Evolutionary conservation across 2,113 vertebrate genomes (phyloP), one percentile per base, ranked within the genome.

Genomic region (Urocolius indicus): DNA sequence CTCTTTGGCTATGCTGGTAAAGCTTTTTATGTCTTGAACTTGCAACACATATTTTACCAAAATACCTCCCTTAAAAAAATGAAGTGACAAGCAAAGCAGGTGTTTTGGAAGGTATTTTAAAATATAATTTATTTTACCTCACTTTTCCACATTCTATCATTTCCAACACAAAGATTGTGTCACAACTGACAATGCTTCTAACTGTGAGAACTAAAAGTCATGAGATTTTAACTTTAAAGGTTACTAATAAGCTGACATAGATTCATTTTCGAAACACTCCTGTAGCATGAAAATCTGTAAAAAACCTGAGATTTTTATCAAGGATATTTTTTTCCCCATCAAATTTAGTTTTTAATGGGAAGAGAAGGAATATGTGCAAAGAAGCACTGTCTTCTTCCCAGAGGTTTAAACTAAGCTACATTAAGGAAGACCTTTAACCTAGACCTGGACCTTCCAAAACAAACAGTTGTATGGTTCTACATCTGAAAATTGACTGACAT

Each of bases 91-190:
- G 52, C 6, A 87, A 83, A 76, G 16, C 23, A 68, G 32, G 34
- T 75, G 16, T 0, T 57, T 26, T 4, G 21, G 26, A 77, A 16
- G 3, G 11, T 55, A 59, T 54, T 76, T 88, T 27, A 80, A 83
- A 88, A 63, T 9, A 38, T 5, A 30, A 38, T 74, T 85, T 84
- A 49, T 83, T 88, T 93, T 90, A 98, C 98, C 97, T 98, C 97
- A 89, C 96, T 98, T 94, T 98, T 98, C 68, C 97, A 97, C 43
- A 97, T 98, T 84, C 98, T 97, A 84, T 97, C 97, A 87, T 98
- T 98, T n/a, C 98, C 98, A 24, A 97, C 5, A 98, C 94, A 96
- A 98, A 98, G 63, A 98, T 80, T 98, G 97, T 55, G 96, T 96
- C 73, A 98, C 97, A 77, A 96, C 90, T 88, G 98, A 84, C 45